These are phyloP conservation scores for Trypoxylus dichotomus DNA, from an alignment of 1,140 invertebrate genomes.

Conservation along the genomic window DNA sequence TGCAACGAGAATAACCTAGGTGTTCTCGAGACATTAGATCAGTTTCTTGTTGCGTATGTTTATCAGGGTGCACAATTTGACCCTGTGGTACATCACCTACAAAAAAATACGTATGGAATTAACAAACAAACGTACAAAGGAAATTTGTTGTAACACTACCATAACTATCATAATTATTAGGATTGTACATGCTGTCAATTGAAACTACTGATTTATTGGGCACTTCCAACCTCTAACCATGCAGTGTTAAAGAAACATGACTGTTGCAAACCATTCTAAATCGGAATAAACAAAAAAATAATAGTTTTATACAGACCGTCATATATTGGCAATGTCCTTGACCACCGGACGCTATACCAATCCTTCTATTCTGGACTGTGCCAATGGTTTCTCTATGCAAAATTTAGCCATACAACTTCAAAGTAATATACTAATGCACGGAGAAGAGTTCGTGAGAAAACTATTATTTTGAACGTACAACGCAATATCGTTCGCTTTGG, in stretches of 20 bases:
- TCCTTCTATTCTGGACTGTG: background rate
- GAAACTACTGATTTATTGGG: background rate
- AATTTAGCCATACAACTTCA: constrained; percentile 4
- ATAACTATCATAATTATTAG: constrained; percentile 4
- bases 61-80: constrained; percentile 8
- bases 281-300: background rate
- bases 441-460: background rate
- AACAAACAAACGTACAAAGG: background rate
- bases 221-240: background rate
- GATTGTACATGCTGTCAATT: constrained; percentile 14
- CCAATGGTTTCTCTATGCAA: background rate
- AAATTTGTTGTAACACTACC: background rate
- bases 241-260: constrained; percentile 4
- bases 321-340: background rate
- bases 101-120: background rate
- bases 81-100: constrained; percentile 17
- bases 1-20: background rate
- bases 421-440: background rate
- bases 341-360: background rate
- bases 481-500: background rate
- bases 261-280: background rate
- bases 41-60: background rate
- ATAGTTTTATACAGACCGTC: background rate
- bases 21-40: constrained; percentile 27
- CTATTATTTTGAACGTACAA: background rate